Base-by-base conservation (phyloP, 2,888 invertebrate species). In the Dastarcus helophoroides region DNA sequence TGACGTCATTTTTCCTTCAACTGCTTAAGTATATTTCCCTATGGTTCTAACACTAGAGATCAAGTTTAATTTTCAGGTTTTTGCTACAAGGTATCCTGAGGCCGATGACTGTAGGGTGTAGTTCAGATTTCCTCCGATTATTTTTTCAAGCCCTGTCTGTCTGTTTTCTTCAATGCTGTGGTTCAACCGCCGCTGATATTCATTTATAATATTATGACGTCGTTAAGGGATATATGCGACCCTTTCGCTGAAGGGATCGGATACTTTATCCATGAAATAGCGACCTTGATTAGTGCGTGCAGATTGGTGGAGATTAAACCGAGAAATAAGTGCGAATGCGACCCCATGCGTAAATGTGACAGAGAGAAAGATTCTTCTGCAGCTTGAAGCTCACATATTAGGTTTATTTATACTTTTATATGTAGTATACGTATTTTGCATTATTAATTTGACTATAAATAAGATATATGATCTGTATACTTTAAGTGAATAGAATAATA, bases 101-200 rank as follows among this genome's bases (percentile, higher is more conserved):
- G 26, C 72, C 76, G 0, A 45, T 76, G 9, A 62, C 71, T 1
- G 66, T 76, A 21, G 77, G 76, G 2, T 44, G n/a, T 73, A 11
- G 47, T 76, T 2, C 76, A 77, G 50, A 52, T 76, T 43, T 50
- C 66, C 4, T 71, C 79, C 1, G 82, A 83, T 60, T 75, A 76
- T 46, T 67, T 72, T 44, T 54, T 75, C 36, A 79, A 77, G 56
- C 82, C 82, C 6, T 53, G 71, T 26, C 50, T 78, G 33, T 69
- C 75, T 4, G 69, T 73, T 22, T 30, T 69, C 14, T 76, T 73
- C 47, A 76, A 76, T 60, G 76, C 75, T 3, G 46, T 75, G 24
- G 53, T 79, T 38, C 81, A 78, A 48, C 82, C 83, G 9, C 56
- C 71, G 17, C 54, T 82, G 40, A 78, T 79, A 47, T 68, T 77